phyloP scores from a whole-genome alignment of 1,140 invertebrate genomes.

The Eriosoma lanigerum region DNA sequence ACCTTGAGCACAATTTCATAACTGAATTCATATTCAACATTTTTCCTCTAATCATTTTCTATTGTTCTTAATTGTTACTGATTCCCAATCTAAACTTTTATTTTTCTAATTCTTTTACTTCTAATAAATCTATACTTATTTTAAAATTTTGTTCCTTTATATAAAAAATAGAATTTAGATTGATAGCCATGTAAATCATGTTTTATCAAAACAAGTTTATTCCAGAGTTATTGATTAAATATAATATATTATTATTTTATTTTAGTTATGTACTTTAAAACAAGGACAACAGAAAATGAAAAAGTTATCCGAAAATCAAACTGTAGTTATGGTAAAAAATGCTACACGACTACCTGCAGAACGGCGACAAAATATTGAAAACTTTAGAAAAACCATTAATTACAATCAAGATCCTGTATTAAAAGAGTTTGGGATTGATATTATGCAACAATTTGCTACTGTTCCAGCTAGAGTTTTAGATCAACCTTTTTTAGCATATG shows the following conservation, averaged over 20 bases:
- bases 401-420: constrained; percentile 61
- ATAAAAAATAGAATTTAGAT: no score
- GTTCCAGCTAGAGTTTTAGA: constrained; percentile 63
- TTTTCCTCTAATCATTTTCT: no score
- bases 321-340: constrained; percentile 65
- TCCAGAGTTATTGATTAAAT: no score
- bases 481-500: constrained; percentile 63
- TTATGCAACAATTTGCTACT: constrained; percentile 62
- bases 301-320: constrained; percentile 64
- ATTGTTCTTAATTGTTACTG: no score
- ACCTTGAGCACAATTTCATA: no score
- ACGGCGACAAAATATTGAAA: constrained; percentile 67
- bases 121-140: no score
- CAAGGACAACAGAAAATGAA: constrained; percentile 64
- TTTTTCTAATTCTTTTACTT: no score
- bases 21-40: no score
- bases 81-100: no score
- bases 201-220: no score
- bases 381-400: constrained; percentile 58
- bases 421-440: constrained; percentile 64
- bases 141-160: no score
- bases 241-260: not conserved
- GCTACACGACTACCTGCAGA: constrained; percentile 66
- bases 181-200: no score
- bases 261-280: constrained; percentile 41